phyloP scores from a whole-genome alignment of 2,888 invertebrate species.

The Atethmia centrago region DNA sequence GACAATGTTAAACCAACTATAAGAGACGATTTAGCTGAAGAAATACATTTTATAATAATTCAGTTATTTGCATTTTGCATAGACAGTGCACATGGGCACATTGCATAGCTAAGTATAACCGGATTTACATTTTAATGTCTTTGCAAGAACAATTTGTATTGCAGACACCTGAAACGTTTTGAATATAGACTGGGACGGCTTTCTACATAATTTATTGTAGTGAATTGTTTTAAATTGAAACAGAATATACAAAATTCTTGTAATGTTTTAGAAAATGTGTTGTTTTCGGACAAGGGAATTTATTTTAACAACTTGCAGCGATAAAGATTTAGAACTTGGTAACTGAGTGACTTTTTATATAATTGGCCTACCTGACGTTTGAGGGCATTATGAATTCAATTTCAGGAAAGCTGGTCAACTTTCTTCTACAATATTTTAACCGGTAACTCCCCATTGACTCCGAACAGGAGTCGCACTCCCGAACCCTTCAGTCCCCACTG shows the following conservation, averaged over 20 bases:
- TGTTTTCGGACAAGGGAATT: neutral
- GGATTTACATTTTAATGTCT: constrained; percentile 76
- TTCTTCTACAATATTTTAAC: too few species aligned
- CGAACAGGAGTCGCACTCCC: too few species aligned
- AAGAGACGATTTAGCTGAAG: constrained; percentile 38
- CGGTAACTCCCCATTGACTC: too few species aligned
- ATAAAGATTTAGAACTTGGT: neutral
- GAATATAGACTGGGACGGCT: constrained; percentile 64
- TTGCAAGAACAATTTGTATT: constrained; percentile 72
- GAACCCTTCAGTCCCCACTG: too few species aligned
- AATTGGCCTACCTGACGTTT: neutral
- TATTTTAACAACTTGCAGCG: neutral
- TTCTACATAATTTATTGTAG: constrained; percentile 60
- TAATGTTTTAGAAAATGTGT: constrained; percentile 30
- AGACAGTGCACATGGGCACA: constrained; percentile 64
- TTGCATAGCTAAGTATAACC: constrained; percentile 70
- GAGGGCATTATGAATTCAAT: too few species aligned
- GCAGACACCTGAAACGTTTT: constrained; percentile 71
- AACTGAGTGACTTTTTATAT: neutral
- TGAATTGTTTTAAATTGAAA: constrained; percentile 56
- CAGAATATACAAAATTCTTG: constrained; percentile 30
- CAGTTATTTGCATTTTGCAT: constrained; percentile 67
- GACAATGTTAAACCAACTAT: constrained; percentile 12
- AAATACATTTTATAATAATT: constrained; percentile 60
- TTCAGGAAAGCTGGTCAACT: neutral